phyloP scores from a whole-genome alignment of 2,888 invertebrate genomes.

The Tetrapedia diversipes region DNA sequence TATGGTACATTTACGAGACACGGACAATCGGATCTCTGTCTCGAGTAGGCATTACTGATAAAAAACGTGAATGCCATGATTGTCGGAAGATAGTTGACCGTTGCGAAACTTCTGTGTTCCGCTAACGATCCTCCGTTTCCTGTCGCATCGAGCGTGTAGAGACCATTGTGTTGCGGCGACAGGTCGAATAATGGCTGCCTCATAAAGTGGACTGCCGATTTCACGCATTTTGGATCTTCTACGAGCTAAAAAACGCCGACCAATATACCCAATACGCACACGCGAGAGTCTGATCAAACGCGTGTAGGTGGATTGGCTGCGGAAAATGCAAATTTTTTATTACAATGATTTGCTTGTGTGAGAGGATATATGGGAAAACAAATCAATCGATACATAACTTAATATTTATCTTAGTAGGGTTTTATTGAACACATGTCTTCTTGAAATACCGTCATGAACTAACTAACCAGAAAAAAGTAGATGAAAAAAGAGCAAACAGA shows the following conservation, averaged over 20 bases:
- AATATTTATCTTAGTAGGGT: too few relatives aligned
- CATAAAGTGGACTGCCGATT: conserved; percentile 24
- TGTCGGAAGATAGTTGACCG: conserved; percentile 19
- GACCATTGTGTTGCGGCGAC: conserved; percentile 32
- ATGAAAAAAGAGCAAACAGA: too few relatives aligned
- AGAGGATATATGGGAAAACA: too few relatives aligned
- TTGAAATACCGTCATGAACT: too few relatives aligned
- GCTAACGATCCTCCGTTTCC: conserved; percentile 32
- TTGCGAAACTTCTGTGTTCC: conserved; percentile 20
- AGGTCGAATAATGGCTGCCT: conserved; percentile 23
- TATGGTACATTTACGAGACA: not conserved
- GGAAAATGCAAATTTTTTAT: conserved; percentile 11
- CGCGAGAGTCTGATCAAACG: conserved; percentile 9
- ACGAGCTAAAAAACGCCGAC: conserved; percentile 10
- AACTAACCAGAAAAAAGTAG: too few relatives aligned
- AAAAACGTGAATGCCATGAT: conserved; percentile 20
- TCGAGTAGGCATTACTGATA: not conserved
- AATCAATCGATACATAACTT: too few relatives aligned
- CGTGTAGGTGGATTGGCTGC: not conserved
- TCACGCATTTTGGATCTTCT: conserved; percentile 25
- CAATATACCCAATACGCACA: conserved; percentile 1
- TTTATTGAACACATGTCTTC: too few relatives aligned
- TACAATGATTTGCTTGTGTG: too few relatives aligned
- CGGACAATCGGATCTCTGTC: not conserved
- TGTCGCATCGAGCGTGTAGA: conserved; percentile 13